phyloP scores from a whole-genome alignment of 92 coral and sea anemone species.

The Scolanthus callimorphus region DNA sequence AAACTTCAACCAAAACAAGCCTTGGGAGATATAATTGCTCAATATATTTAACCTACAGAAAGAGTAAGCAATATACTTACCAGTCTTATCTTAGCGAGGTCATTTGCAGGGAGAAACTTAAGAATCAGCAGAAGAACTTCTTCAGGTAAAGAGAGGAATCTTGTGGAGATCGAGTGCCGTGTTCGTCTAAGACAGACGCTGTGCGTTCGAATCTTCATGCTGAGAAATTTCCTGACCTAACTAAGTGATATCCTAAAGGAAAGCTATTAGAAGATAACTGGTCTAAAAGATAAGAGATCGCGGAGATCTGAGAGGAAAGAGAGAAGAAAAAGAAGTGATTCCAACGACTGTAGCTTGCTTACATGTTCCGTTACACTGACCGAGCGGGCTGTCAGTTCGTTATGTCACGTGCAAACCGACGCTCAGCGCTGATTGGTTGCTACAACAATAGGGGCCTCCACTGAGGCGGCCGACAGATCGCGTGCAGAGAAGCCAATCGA shows the following conservation, averaged over 20 bases:
- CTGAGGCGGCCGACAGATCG: constrained; percentile 31
- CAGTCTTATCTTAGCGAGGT: constrained; percentile 71
- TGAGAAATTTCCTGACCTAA: constrained; percentile 2
- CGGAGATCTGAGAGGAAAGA: constrained; percentile 4
- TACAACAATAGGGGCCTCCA: constrained; percentile 80
- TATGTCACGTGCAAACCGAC: constrained; percentile 40
- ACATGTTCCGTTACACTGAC: constrained; percentile 30
- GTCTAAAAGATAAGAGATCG: not conserved
- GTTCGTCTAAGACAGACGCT: constrained; percentile 44
- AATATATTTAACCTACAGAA: no score
- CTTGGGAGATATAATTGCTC: no score
- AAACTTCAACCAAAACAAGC: not conserved
- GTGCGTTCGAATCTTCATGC: constrained; percentile 75
- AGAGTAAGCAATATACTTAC: no score
- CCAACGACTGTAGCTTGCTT: constrained; percentile 6
- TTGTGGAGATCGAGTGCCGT: constrained; percentile 45
- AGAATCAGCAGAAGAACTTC: constrained; percentile 78
- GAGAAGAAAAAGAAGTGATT: constrained; percentile 1
- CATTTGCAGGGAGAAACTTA: constrained; percentile 73
- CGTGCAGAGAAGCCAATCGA: not conserved
- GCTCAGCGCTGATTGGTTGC: constrained; percentile 63
- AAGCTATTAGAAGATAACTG: not conserved
- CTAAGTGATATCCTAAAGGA: not conserved
- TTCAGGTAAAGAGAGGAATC: constrained; percentile 82
- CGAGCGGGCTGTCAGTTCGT: constrained; percentile 44